phyloP scores from a whole-genome alignment of 2,888 invertebrate species.

The Tetranychus truncatus region DNA sequence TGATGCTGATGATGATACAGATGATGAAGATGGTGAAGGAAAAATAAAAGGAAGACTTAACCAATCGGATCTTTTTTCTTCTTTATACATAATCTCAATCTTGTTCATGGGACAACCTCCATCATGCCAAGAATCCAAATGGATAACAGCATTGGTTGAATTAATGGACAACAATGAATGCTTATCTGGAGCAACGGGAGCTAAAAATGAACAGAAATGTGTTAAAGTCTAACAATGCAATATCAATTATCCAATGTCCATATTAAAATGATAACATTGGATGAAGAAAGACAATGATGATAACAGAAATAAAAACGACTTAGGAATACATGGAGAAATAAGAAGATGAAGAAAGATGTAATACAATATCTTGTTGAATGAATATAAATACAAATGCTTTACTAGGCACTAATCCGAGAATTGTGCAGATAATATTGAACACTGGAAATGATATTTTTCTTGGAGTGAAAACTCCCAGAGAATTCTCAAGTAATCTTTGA shows the following conservation, averaged over 20 bases:
- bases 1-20: neutral
- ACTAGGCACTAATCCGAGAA: too few species aligned
- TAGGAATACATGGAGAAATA: too few species aligned
- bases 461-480: too few species aligned
- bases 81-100: slow-evolving; percentile 67
- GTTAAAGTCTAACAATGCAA: too few species aligned
- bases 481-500: too few species aligned
- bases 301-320: too few species aligned
- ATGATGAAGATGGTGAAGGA: neutral
- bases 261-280: neutral
- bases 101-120: slow-evolving; percentile 88
- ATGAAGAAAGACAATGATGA: neutral
- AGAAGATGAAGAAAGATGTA: too few species aligned
- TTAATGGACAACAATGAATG: slow-evolving; percentile 76
- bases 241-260: neutral
- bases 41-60: slow-evolving; percentile 34
- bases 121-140: slow-evolving; percentile 79
- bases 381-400: too few species aligned
- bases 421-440: too few species aligned
- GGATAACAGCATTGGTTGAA: slow-evolving; percentile 75
- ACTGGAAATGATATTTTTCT: too few species aligned
- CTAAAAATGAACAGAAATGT: slow-evolving; percentile 32
- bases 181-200: slow-evolving; percentile 76
- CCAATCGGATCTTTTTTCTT: slow-evolving; percentile 45
- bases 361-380: too few species aligned